Evolutionary conservation across 2,888 invertebrate genomes (phyloP).

Genomic region (Clivina fossor): DNA sequence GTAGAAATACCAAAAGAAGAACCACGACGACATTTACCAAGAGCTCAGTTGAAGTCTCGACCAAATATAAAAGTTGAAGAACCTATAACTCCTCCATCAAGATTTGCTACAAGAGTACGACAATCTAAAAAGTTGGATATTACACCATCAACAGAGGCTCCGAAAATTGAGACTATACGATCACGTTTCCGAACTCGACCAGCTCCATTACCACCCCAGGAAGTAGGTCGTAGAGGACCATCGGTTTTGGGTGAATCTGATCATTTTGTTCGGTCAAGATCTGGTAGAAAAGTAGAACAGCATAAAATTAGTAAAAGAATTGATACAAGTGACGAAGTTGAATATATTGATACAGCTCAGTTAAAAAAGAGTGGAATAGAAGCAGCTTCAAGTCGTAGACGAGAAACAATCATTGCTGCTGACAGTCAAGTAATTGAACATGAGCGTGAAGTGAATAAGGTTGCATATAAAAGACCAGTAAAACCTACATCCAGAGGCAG

Average conservation of each 20-base stretch:
- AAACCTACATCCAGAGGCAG: constrained; percentile 17
- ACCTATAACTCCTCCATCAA: constrained; percentile 24
- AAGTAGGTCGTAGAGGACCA: constrained; percentile 6
- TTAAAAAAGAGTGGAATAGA: constrained; percentile 12
- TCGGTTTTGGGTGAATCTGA: constrained; percentile 34
- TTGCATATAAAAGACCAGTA: not conserved
- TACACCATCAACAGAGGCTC: constrained; percentile 31
- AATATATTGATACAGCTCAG: constrained; percentile 12
- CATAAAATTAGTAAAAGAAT: constrained; percentile 18
- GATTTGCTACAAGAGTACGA: constrained; percentile 30
- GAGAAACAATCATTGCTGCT: constrained; percentile 28
- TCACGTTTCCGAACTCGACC: constrained; percentile 36
- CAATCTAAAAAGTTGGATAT: constrained; percentile 38
- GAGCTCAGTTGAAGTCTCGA: constrained; percentile 24
- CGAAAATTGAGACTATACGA: constrained; percentile 27
- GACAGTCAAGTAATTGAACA: constrained; percentile 13
- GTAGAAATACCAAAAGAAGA: constrained; percentile 33
- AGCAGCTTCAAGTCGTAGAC: constrained; percentile 22
- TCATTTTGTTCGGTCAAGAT: constrained; percentile 43
- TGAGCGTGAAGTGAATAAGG: constrained; percentile 14
- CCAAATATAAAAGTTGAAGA: constrained; percentile 29
- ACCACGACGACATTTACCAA: constrained; percentile 18
- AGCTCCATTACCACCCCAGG: constrained; percentile 26
- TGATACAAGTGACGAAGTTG: constrained; percentile 22
- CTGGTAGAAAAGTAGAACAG: constrained; percentile 43